These are phyloP conservation scores for Phortica variegata DNA, from an alignment of 1,140 invertebrate species.

Conservation along the genomic window DNA sequence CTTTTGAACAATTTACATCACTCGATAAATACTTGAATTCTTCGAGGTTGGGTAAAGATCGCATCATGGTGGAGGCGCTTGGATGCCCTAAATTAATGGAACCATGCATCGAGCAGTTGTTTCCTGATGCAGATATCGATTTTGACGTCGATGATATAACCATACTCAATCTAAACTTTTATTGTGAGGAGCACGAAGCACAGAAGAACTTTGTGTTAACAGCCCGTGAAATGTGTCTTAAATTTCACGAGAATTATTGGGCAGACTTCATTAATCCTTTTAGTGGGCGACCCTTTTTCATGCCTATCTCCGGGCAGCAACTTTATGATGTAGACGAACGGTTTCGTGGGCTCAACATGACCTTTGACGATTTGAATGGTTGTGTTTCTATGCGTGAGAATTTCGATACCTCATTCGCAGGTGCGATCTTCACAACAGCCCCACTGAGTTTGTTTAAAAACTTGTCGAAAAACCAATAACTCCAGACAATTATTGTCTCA, in stretches of 20 bases:
- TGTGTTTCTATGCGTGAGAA: constrained; percentile 27
- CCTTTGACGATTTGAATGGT: constrained; percentile 16
- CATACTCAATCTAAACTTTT: constrained; percentile 25
- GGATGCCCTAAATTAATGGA: constrained; percentile 23
- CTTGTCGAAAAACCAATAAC: no score
- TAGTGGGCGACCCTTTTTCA: constrained; percentile 31
- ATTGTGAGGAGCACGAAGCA: constrained; percentile 18
- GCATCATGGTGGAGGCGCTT: constrained; percentile 2
- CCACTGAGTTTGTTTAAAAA: neutral
- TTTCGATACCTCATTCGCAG: constrained; percentile 20
- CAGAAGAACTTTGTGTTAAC: constrained; percentile 26
- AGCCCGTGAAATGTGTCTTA: constrained; percentile 12
- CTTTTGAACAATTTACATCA: constrained; percentile 13
- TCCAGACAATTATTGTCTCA: no score
- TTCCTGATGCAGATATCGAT: neutral
- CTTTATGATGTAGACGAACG: neutral
- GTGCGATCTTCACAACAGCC: constrained; percentile 34
- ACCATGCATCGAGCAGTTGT: constrained; percentile 10
- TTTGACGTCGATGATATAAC: constrained; percentile 19
- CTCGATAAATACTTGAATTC: constrained; percentile 1
- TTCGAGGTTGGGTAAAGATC: no score
- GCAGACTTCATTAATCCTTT: constrained; percentile 38
- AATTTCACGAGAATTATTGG: constrained; percentile 28
- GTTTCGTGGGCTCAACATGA: constrained; percentile 18
- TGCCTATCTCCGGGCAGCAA: neutral